Conservation (phyloP, 1,140 invertebrate genomes). For the Tribolium madens region DNA sequence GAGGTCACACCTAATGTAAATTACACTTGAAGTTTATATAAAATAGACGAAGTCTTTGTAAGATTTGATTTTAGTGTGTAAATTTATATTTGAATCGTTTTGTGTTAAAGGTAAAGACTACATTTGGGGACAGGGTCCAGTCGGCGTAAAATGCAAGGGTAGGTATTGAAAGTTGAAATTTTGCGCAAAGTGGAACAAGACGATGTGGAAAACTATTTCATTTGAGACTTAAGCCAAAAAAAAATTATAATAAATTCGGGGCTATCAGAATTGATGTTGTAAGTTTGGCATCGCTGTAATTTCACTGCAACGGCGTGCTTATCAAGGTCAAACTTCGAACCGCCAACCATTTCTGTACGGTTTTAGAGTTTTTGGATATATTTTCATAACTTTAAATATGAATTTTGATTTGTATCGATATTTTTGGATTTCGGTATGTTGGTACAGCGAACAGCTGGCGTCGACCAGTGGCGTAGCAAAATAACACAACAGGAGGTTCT, state of each 20-base stretch:
- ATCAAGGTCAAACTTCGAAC: conserved; percentile 43
- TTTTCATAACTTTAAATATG: not conserved
- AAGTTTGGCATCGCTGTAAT: conserved; percentile 29
- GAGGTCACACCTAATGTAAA: conserved; percentile 46
- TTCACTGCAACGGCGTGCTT: conserved; percentile 24
- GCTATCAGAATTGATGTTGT: conserved; percentile 29
- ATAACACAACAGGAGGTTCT: no score
- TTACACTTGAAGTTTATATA: conserved; percentile 43
- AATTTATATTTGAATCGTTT: conserved; percentile 35
- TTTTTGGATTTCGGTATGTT: conserved; percentile 18
- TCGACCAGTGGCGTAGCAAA: not conserved
- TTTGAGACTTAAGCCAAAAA: not conserved
- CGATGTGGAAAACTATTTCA: conserved; percentile 25
- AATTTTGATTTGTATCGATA: conserved; percentile 22
- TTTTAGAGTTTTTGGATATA: not conserved
- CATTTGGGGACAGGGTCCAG: conserved; percentile 73
- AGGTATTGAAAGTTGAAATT: conserved; percentile 44
- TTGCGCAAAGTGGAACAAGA: conserved; percentile 22
- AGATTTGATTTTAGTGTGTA: not conserved
- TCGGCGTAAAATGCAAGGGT: conserved; percentile 64
- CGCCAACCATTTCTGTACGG: not conserved
- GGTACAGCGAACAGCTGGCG: not conserved
- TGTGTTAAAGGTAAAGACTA: conserved; percentile 71
- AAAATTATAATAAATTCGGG: conserved; percentile 11
- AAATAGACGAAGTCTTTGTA: conserved; percentile 24